Conservation (phyloP, 2,888 invertebrate species). For the Cancer borealis region DNA sequence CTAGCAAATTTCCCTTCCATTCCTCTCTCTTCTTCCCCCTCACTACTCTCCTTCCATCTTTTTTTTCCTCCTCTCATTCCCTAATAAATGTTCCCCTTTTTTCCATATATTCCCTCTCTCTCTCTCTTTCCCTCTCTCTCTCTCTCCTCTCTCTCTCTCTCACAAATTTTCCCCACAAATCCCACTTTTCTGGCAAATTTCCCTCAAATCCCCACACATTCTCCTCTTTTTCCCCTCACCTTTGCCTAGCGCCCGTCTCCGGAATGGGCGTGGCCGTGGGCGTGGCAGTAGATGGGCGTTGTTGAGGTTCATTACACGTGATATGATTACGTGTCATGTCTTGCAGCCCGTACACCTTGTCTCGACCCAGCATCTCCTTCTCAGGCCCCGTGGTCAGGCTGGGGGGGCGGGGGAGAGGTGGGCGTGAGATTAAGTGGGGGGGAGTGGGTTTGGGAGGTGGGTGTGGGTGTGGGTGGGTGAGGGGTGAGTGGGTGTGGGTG, state of each 20-base stretch:
- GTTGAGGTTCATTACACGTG: conserved; percentile 68
- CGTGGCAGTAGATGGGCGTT: conserved; percentile 50
- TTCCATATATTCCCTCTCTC: too few species aligned
- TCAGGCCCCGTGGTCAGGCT: conserved; percentile 62
- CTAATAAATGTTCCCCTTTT: too few species aligned
- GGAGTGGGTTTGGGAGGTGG: not conserved
- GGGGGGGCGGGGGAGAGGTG: not conserved
- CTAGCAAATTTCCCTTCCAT: too few species aligned
- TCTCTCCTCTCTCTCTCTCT: not conserved
- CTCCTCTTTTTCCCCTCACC: conserved; percentile 32
- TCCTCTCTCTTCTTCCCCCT: too few species aligned
- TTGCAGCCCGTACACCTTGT: conserved; percentile 66
- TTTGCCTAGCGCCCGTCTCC: conserved; percentile 58
- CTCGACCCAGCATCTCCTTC: conserved; percentile 59
- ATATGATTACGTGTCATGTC: conserved; percentile 76
- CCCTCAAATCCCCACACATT: too few species aligned
- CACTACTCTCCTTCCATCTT: too few species aligned
- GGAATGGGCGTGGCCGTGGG: conserved; percentile 44
- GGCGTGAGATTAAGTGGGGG: not conserved
- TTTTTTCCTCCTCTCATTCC: too few species aligned
- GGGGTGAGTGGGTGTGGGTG: too few species aligned
- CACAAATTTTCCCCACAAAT: too few species aligned
- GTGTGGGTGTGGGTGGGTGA: not conserved
- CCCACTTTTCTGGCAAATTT: not conserved
- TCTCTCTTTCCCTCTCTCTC: too few species aligned